Evolutionary conservation across 2,113 vertebrate genomes (phyloP).

Genomic region (Anser cygnoides): DNA sequence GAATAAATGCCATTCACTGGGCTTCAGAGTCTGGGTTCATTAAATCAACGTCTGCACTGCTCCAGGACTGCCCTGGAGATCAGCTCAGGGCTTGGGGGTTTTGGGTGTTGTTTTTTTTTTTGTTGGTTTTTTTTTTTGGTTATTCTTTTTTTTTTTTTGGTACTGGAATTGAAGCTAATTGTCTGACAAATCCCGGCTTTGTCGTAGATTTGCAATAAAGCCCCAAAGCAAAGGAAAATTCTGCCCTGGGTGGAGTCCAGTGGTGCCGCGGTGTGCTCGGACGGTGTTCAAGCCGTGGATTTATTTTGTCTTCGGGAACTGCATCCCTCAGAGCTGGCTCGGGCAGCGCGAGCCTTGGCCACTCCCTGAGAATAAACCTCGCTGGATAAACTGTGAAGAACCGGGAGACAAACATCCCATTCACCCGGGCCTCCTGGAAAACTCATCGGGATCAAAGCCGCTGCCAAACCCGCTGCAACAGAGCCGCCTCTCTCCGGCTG

Average conservation of each 20-base stretch:
- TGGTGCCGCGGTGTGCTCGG: fast-evolving
- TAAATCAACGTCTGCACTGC: neutral
- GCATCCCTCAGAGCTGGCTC: neutral
- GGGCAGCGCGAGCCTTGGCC: neutral
- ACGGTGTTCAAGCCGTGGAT: neutral
- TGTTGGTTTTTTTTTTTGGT: neutral
- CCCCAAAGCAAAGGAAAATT: neutral
- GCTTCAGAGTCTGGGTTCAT: neutral
- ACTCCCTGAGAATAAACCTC: conserved; percentile 61
- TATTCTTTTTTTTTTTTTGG: neutral
- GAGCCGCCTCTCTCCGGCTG: neutral
- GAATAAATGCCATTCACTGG: neutral
- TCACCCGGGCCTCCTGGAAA: conserved; percentile 49
- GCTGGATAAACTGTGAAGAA: conserved; percentile 36
- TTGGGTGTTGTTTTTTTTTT: neutral
- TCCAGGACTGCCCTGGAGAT: fast-evolving
- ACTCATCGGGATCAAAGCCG: fast-evolving
- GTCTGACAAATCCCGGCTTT: neutral
- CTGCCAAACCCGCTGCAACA: conserved; percentile 33
- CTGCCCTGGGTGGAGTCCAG: neutral
- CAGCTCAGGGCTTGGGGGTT: neutral
- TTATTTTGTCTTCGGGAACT: conserved; percentile 12
- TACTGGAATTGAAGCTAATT: neutral
- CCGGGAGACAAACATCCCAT: conserved; percentile 49
- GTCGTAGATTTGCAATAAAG: neutral